A percentile compares a stretch with the other conserved stretches of the same genome.
Evolutionary conservation across 2,888 invertebrate species (phyloP).

Genomic region (Cantharis rustica): DNA sequence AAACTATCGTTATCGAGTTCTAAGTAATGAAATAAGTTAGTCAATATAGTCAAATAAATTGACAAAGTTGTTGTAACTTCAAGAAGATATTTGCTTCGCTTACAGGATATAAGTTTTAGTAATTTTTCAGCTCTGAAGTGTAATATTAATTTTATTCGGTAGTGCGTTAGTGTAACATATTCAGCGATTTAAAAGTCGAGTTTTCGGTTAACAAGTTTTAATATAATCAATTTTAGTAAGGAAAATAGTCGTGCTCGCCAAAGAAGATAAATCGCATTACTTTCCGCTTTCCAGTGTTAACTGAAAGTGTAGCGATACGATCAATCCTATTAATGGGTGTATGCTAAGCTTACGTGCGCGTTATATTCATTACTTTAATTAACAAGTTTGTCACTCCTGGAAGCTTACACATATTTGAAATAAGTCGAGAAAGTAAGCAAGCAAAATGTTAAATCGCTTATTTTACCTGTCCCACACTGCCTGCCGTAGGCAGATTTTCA

Average conservation of each 20-base stretch:
- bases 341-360: background rate
- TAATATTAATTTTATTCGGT: background rate
- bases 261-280: background rate
- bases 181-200: conserved; percentile 10
- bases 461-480: background rate
- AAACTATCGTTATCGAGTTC: background rate
- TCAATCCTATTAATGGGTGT: conserved; percentile 1
- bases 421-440: background rate
- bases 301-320: conserved; percentile 1
- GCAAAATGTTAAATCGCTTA: background rate
- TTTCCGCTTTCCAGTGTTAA: background rate
- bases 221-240: conserved; percentile 22
- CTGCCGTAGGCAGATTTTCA: background rate
- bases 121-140: background rate
- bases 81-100: background rate
- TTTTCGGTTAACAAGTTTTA: conserved; percentile 22
- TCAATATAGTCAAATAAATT: background rate
- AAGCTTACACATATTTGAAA: background rate
- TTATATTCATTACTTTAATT: background rate
- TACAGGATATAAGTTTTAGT: background rate
- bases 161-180: background rate
- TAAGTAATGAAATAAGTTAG: background rate
- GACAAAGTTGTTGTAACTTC: background rate
- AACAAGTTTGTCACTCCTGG: background rate
- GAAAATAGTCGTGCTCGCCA: background rate